Evolutionary conservation across 1,140 invertebrate genomes (phyloP).

Genomic region (Trichonephila inaurata): DNA sequence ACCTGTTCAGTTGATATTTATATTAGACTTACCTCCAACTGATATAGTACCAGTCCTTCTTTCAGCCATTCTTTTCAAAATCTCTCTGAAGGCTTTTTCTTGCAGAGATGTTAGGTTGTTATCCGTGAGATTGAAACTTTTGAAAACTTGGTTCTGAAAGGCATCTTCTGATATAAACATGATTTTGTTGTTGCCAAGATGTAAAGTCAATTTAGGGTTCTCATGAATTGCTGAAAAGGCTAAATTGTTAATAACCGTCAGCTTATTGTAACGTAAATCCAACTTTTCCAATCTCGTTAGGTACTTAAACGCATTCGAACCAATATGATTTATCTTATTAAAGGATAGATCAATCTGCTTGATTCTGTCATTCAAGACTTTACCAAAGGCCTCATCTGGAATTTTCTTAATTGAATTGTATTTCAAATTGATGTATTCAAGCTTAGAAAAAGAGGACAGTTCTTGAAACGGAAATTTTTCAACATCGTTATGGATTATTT

Average conservation of each 20-base stretch:
- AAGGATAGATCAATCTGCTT: slow-evolving; percentile 76
- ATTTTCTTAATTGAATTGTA: slow-evolving; percentile 75
- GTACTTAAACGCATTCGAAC: slow-evolving; percentile 72
- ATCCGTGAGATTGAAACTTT: slow-evolving; percentile 63
- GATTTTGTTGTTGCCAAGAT: slow-evolving; percentile 73
- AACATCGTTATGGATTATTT: slow-evolving; percentile 75
- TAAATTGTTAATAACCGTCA: slow-evolving; percentile 73
- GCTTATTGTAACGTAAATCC: slow-evolving; percentile 72
- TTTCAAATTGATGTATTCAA: slow-evolving; percentile 68
- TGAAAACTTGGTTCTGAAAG: slow-evolving; percentile 67
- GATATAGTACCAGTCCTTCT: slow-evolving; percentile 58
- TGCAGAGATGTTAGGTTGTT: slow-evolving; percentile 57
- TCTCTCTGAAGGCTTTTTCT: slow-evolving; percentile 42
- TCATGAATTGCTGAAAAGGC: slow-evolving; percentile 54
- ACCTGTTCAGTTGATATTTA: no score
- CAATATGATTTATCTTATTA: slow-evolving; percentile 76
- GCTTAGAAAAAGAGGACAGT: slow-evolving; percentile 62
- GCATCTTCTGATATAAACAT: slow-evolving; percentile 69
- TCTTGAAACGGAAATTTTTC: slow-evolving; percentile 75
- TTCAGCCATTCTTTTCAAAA: slow-evolving; percentile 74
- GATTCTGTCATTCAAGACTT: slow-evolving; percentile 49
- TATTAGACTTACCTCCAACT: slow-evolving; percentile 55
- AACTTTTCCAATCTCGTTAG: slow-evolving; percentile 61
- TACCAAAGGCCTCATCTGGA: slow-evolving; percentile 74
- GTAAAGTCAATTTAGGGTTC: slow-evolving; percentile 58